Percentiles rank a stretch among this genome's conserved stretches.
phyloP scores from a whole-genome alignment of 2,113 vertebrate genomes.

The Notothenia coriiceps region DNA sequence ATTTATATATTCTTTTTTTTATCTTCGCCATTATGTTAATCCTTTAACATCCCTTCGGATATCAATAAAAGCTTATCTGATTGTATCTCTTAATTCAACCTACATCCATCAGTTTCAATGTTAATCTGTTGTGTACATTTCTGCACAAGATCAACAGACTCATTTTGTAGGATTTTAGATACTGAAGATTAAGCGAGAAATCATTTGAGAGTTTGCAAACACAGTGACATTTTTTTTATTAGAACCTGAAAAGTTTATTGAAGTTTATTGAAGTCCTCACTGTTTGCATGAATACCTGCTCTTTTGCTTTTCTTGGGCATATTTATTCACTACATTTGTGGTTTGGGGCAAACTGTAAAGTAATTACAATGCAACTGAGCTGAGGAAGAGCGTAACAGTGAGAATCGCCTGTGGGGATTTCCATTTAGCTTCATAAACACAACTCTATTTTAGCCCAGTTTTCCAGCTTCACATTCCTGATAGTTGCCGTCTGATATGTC shows the following conservation, averaged over 20 bases:
- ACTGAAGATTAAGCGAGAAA: not conserved
- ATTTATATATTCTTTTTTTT: too few species aligned
- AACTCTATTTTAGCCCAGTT: not conserved
- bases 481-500: constrained; percentile 13
- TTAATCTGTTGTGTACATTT: not conserved
- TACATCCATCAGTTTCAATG: not conserved
- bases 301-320: not conserved
- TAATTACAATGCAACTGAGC: not conserved
- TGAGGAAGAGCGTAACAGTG: not conserved
- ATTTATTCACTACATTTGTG: constrained; percentile 6
- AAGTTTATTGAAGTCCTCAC: not conserved
- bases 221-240: not conserved
- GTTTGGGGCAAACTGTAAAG: not conserved
- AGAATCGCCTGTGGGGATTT: not conserved
- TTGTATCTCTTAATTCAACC: not conserved
- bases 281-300: not conserved
- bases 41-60: too few species aligned
- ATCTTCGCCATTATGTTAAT: not conserved
- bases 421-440: not conserved
- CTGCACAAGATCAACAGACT: not conserved
- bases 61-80: not conserved
- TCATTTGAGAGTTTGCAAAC: not conserved
- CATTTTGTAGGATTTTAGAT: not conserved
- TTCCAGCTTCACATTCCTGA: not conserved
- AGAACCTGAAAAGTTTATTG: not conserved